Conservation (phyloP, 2,888 invertebrate genomes). For the Helobdella robusta region DNA sequence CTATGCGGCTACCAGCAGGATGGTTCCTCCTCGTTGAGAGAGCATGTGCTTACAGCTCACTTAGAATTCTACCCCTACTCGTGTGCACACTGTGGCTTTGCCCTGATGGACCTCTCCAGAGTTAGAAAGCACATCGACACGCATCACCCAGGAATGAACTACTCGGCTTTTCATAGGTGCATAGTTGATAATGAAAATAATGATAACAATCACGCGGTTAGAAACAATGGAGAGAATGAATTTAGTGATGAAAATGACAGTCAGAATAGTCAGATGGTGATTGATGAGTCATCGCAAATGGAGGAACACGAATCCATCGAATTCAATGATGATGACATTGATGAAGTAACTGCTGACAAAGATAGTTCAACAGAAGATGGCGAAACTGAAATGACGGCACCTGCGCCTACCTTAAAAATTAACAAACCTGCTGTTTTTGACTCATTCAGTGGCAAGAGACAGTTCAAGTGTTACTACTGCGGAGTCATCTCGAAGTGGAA, state of each 20-base stretch:
- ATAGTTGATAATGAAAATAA: neutral
- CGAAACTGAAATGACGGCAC: too few relatives aligned
- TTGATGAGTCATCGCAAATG: slow-evolving; percentile 19
- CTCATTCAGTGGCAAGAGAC: slow-evolving; percentile 8
- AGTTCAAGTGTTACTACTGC: slow-evolving; percentile 30
- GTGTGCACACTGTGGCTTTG: slow-evolving; percentile 32
- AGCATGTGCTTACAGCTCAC: slow-evolving; percentile 31
- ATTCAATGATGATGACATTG: slow-evolving; percentile 2
- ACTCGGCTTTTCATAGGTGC: slow-evolving; percentile 1
- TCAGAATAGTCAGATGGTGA: neutral
- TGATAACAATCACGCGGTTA: too few relatives aligned
- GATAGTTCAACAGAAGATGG: slow-evolving; percentile 1
- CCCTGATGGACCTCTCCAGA: slow-evolving; percentile 28
- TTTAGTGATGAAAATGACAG: neutral
- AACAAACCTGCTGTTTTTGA: too few relatives aligned
- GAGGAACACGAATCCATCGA: neutral
- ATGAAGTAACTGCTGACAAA: neutral
- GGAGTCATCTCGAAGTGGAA: slow-evolving; percentile 29
- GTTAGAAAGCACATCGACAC: slow-evolving; percentile 32
- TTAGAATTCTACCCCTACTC: slow-evolving; percentile 32
- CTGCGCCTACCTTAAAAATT: too few relatives aligned
- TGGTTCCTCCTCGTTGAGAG: slow-evolving; percentile 24
- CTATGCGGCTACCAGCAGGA: slow-evolving; percentile 29
- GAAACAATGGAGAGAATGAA: neutral
- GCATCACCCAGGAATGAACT: slow-evolving; percentile 26